These are phyloP conservation scores for Bombus waltoni DNA, from an alignment of 1,140 invertebrate species.

Conservation along the genomic window DNA sequence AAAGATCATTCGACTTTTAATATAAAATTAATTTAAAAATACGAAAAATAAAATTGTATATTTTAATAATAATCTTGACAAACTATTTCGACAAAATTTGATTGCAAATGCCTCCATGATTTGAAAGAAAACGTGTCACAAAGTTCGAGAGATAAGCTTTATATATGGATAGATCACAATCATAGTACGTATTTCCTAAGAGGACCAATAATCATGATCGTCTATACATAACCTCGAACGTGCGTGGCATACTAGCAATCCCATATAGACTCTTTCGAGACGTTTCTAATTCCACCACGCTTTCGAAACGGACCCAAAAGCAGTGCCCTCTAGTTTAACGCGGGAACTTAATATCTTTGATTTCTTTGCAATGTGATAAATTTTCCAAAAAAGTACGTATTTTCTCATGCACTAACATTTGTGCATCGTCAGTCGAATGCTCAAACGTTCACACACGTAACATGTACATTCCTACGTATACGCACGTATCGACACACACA, in stretches of 20 bases:
- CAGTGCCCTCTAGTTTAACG: constrained; percentile 4
- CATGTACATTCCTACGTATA: too few relatives aligned
- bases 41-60: not conserved
- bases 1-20: not conserved
- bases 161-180: not conserved
- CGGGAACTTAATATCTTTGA: not conserved
- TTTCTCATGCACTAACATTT: not conserved
- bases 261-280: not conserved
- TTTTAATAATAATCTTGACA: not conserved
- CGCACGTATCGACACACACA: not conserved
- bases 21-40: not conserved
- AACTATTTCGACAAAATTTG: not conserved
- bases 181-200: not conserved
- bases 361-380: not conserved
- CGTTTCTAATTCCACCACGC: not conserved
- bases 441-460: not conserved
- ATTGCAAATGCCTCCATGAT: not conserved
- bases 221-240: constrained; percentile 4
- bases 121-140: not conserved
- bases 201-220: not conserved
- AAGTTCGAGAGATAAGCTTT: not conserved
- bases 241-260: constrained; percentile 5
- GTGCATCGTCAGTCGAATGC: not conserved
- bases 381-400: not conserved
- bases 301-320: constrained; percentile 24